Conservation (phyloP, 1,140 invertebrate species). For the Hypsibius dujardini region DNA sequence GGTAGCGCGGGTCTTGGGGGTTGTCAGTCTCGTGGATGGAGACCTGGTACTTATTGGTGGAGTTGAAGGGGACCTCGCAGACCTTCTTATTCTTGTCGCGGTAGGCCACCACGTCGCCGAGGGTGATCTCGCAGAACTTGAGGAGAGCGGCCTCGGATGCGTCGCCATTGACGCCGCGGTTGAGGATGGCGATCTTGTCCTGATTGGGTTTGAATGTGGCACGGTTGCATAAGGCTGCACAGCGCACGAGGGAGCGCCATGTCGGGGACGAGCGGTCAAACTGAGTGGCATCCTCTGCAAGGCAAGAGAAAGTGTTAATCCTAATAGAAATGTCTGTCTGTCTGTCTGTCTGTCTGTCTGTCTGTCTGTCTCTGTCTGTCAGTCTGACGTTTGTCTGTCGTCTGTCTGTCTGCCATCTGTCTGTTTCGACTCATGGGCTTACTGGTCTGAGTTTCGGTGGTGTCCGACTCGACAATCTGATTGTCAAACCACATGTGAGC, state of each 20-base stretch:
- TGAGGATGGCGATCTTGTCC: conserved; percentile 73
- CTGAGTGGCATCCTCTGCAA: conserved; percentile 44
- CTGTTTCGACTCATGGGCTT: not conserved
- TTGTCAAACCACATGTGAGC: conserved; percentile 96
- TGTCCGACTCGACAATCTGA: conserved; percentile 87
- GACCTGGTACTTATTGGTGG: conserved; percentile 92
- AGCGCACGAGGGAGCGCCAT: conserved; percentile 80
- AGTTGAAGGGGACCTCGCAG: conserved; percentile 97
- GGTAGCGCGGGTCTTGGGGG: conserved; percentile 64
- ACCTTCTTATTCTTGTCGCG: conserved; percentile 80
- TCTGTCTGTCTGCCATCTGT: too few species aligned
- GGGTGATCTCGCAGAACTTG: conserved; percentile 85
- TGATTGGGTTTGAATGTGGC: conserved; percentile 90
- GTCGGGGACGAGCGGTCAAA: conserved; percentile 78
- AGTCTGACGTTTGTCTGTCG: too few species aligned
- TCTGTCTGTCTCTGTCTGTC: too few species aligned
- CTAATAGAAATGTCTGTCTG: too few species aligned
- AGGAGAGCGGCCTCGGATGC: conserved; percentile 86
- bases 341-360: too few species aligned
- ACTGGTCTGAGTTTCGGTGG: conserved; percentile 46
- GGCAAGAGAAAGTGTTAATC: too few species aligned
- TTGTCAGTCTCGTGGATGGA: conserved; percentile 90
- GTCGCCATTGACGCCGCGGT: conserved; percentile 53
- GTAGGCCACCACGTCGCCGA: conserved; percentile 74
- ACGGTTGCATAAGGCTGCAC: conserved; percentile 78